Conservation (phyloP, 2,797 vertebrate genomes). For the Enteromius argenteus region DNA sequence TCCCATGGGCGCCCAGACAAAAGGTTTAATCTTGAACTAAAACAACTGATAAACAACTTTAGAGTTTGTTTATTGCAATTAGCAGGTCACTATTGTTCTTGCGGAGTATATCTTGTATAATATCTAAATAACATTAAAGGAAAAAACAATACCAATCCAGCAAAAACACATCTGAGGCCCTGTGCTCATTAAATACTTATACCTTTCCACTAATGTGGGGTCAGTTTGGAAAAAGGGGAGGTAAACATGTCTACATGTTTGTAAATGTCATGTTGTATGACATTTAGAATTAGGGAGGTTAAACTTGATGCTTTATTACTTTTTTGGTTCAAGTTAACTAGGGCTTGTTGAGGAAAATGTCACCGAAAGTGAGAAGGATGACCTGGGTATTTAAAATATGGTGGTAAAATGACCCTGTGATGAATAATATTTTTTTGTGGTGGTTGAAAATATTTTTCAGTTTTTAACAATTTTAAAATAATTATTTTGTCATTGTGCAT, state of each 20-base stretch:
- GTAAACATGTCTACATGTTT: neutral
- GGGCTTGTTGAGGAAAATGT: neutral
- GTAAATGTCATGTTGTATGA: neutral
- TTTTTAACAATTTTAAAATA: no score
- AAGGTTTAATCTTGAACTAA: conserved; percentile 14
- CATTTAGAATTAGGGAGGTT: neutral
- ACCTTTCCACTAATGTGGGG: neutral
- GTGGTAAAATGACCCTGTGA: neutral
- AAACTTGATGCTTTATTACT: neutral
- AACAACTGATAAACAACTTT: conserved; percentile 33
- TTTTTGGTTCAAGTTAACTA: neutral
- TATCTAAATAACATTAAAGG: neutral
- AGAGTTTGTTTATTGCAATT: conserved; percentile 16
- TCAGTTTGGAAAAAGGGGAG: neutral
- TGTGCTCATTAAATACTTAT: neutral
- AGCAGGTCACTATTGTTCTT: conserved; percentile 4
- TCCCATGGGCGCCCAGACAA: conserved; percentile 13
- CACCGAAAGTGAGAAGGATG: neutral
- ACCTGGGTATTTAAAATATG: neutral
- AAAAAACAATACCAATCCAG: neutral
- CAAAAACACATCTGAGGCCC: neutral
- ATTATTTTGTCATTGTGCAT: no score
- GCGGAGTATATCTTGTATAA: neutral
- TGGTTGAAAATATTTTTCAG: neutral
- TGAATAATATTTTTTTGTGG: neutral